Percentiles rank a stretch among this genome's conserved stretches.
Conservation (phyloP, 37 sponge, comb jelly and placozoan genomes). For the Tethya wilhelma region DNA sequence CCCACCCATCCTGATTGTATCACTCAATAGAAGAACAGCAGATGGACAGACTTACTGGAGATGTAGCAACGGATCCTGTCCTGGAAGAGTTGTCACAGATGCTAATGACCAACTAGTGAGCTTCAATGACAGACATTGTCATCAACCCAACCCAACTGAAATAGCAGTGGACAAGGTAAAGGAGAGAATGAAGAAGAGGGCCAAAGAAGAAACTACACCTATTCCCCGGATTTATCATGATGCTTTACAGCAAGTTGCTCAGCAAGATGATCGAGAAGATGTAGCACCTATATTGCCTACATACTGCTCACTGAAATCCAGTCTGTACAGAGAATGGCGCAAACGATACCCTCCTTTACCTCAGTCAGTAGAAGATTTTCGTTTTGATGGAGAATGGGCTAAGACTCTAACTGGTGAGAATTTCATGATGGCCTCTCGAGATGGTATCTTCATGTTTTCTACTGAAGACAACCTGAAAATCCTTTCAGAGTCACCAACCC, state of each 20-base stretch:
- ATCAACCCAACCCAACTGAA: neutral
- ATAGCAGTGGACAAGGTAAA: neutral
- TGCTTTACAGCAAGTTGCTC: neutral
- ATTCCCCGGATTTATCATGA: conserved; percentile 7
- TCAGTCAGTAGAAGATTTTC: neutral
- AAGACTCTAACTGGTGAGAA: neutral
- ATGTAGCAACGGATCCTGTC: neutral
- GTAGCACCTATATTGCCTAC: neutral
- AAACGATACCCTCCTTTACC: neutral
- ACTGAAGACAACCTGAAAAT: neutral
- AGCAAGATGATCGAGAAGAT: neutral
- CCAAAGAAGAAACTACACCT: conserved; percentile 1
- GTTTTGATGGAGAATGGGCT: neutral
- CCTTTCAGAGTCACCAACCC: neutral
- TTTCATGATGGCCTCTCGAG: neutral
- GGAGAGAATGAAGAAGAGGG: neutral
- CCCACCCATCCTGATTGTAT: too few species aligned
- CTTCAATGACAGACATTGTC: neutral
- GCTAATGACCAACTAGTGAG: neutral
- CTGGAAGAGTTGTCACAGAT: neutral
- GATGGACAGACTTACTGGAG: neutral
- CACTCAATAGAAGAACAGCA: neutral
- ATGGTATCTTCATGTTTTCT: neutral
- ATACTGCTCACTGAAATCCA: neutral
- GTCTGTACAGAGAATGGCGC: neutral